Evolutionary conservation across 2,888 invertebrate genomes (phyloP), one percentile per base, ranked within the genome.

Genomic region (Tetropium fuscum): DNA sequence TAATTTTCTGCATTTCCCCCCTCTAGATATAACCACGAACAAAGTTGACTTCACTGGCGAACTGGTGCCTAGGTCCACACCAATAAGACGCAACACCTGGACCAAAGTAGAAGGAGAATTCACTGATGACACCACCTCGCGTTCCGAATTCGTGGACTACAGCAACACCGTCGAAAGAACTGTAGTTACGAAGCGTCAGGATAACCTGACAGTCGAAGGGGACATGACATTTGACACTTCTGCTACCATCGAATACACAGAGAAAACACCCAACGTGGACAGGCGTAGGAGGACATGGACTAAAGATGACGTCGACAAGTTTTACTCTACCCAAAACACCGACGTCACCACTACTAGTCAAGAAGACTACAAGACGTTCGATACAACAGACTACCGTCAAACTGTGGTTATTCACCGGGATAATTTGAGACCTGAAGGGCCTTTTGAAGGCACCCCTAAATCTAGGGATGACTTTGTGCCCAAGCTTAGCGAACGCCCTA

Each of bases 71-170:
- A 84, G 88, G 71, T 85, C 88, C 36, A 87, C 84, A 74, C 87
- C 89, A 58, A 87, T 90, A 43, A 84, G 92, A 68, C 85, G 91
- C 51, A 90, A 91, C 73, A 92, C 92, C 1, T 92, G 88, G 85
- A 92, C 92, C 0, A 92, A 92, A 79, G 82, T 90, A 38, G 91
- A 90, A 81, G 91, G 91, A 20, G 91, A 91, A 54, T 87, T 91
- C 80, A 85, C 80, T 36, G 87, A 88, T 34, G 89, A 90, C 70
- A 91, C 91, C 2, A 91, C 91, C 11, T 86, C 83, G 47, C 84
- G 86, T 77, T 84, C 87, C 0, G 90, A 91, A 80, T 91, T 84
- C 72, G 82, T 90, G 55, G 88, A 90, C 78, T 86, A 87, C 72
- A 86, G 86, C 10, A 83, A 84, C 2, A 77, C 78, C 8, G 79